These are phyloP conservation scores for Spodoptera exigua DNA, from an alignment of 2,888 invertebrate species.

Conservation along the genomic window DNA sequence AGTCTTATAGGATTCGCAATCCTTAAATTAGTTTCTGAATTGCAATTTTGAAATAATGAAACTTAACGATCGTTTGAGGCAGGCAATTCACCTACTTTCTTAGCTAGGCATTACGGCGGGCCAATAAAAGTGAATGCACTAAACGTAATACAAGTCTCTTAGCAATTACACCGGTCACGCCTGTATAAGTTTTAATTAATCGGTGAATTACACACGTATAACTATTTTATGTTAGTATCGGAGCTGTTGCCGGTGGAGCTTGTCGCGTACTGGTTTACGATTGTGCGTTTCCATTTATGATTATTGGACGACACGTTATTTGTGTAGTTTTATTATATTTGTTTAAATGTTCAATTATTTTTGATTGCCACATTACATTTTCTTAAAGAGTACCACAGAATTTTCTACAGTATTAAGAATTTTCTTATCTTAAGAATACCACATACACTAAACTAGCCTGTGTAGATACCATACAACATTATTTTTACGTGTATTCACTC, in stretches of 20 bases:
- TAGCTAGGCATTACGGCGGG: constrained; percentile 46
- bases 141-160: constrained; percentile 78
- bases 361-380: too few relatives aligned
- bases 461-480: too few relatives aligned
- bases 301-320: constrained; percentile 10
- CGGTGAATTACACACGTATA: constrained; percentile 84
- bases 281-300: constrained; percentile 63
- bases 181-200: constrained; percentile 88
- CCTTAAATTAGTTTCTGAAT: constrained; percentile 25
- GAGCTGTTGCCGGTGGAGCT: constrained; percentile 68
- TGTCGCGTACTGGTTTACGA: constrained; percentile 71
- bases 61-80: constrained; percentile 57
- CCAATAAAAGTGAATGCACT: constrained; percentile 66
- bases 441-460: too few relatives aligned
- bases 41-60: constrained; percentile 53
- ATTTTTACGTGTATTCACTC: too few relatives aligned
- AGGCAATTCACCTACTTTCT: constrained; percentile 71
- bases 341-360: not conserved
- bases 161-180: constrained; percentile 84
- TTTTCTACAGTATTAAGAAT: too few relatives aligned
- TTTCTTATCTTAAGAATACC: too few relatives aligned
- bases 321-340: not conserved
- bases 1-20: constrained; percentile 5
- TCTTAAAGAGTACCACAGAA: too few relatives aligned
- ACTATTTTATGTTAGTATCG: constrained; percentile 74